Evolutionary conservation across 1,140 invertebrate species (phyloP), one percentile per base, ranked within the genome.

Genomic region (Drosophila parabipectinata): DNA sequence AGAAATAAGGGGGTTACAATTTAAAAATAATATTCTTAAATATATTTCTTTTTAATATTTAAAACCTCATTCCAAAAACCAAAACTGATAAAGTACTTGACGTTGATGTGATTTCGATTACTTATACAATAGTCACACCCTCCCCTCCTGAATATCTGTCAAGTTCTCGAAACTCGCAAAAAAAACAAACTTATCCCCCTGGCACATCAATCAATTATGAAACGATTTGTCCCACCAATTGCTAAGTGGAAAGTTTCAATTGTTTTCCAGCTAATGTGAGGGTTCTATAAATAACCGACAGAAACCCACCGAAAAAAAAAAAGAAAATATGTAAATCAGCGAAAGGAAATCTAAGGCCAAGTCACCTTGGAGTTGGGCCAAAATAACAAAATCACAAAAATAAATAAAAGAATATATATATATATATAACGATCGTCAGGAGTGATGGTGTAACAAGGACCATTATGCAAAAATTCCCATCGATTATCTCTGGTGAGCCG

Each of bases 121-220:
- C 63, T 67, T 67, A 64, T 44, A 53, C 30, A 10, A 10, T 3
- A 21, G 44, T 7, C 41, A 14, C 14, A 3, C 15, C 15, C 18
- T 3, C 41, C 18, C 18, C 18, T 4, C 3, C 9, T 18, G 45
- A 28, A 14, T 45, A 47, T 66, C 47, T 28, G 26, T 28, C 26
- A 28, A 53, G 48, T 14, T 28, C 39, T n/a, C 44, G 14, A 30
- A 21, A 45, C 3, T n/a, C 12, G 12, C 6, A 14, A 41, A 41
- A n/a, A 41, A n/a, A 41, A 41, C 39, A 14, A 56, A 55, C 68
- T 63, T 56, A 41, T 21, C 26, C 24, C 37, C 12, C 48, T 48
- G 75, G 64, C 50, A 74, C 76, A 88, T 88, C 83, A 88, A 88
- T 88, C 83, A 88, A 88, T 88, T 88, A 88, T 88, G 83, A 77